phyloP scores from a whole-genome alignment of 1,140 invertebrate genomes.

The Schlechtendalia chinensis region DNA sequence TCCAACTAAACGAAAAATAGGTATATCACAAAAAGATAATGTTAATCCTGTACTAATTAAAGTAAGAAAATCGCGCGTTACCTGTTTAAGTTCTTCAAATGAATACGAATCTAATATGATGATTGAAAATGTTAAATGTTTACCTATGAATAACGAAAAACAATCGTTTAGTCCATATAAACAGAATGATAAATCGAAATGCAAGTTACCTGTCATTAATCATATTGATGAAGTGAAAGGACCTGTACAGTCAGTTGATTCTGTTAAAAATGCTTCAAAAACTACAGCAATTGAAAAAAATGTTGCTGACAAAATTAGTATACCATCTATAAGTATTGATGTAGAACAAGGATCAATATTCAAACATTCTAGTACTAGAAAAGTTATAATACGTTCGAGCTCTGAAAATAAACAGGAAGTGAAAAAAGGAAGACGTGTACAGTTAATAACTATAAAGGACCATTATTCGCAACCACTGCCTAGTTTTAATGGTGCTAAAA shows the following conservation, averaged over 20 bases:
- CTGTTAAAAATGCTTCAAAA: background rate
- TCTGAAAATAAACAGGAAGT: conserved; percentile 14
- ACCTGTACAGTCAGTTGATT: background rate
- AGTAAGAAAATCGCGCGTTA: background rate
- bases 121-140: background rate
- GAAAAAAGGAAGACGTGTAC: conserved; percentile 33
- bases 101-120: background rate
- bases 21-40: background rate
- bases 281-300: background rate
- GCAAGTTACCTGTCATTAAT: background rate
- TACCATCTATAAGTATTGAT: conserved; percentile 34
- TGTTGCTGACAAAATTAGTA: background rate
- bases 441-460: conserved; percentile 39
- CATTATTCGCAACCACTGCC: conserved; percentile 15
- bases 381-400: conserved; percentile 2
- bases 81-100: background rate
- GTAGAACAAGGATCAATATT: conserved; percentile 28
- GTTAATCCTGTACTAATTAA: background rate
- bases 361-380: background rate
- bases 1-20: background rate
- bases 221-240: background rate
- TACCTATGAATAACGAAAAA: conserved; percentile 5
- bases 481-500: conserved; percentile 46
- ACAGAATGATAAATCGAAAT: background rate
- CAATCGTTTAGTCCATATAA: background rate